These are phyloP conservation scores for Calameuta pallipes DNA, from an alignment of 2,888 invertebrate genomes.

Conservation along the genomic window DNA sequence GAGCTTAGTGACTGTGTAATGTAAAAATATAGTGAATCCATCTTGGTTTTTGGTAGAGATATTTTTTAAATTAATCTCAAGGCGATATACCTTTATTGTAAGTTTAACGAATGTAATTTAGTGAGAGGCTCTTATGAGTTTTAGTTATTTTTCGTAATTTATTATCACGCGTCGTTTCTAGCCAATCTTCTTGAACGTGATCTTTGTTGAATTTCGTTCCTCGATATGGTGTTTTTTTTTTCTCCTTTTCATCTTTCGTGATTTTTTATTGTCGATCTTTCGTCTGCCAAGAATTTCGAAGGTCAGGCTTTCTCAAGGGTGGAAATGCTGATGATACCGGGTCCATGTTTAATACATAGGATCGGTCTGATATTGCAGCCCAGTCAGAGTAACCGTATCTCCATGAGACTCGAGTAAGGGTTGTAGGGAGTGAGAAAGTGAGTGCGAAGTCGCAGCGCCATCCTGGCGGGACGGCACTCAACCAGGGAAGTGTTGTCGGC, in stretches of 20 bases:
- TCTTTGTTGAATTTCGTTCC: background rate
- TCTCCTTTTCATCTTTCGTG: background rate
- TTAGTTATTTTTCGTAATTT: too few relatives aligned
- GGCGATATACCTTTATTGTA: background rate
- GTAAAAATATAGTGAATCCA: background rate
- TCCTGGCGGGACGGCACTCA: slow-evolving; percentile 62
- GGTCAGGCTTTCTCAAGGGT: background rate
- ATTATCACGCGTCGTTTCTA: too few relatives aligned
- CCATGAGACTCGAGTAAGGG: slow-evolving; percentile 45
- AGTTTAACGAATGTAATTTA: accelerated
- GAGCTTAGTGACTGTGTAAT: background rate
- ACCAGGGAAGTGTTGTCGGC: slow-evolving; percentile 63
- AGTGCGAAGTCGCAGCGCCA: slow-evolving; percentile 58
- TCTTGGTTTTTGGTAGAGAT: background rate
- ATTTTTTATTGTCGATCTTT: background rate
- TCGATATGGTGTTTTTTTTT: too few relatives aligned
- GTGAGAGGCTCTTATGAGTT: background rate
- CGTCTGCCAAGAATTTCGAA: slow-evolving; percentile 11
- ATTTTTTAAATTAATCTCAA: background rate
- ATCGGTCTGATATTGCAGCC: slow-evolving; percentile 57
- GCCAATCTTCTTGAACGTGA: background rate
- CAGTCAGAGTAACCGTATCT: slow-evolving; percentile 44
- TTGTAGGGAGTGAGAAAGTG: slow-evolving; percentile 13
- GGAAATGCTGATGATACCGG: slow-evolving; percentile 33
- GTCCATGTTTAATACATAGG: slow-evolving; percentile 61